Evolutionary conservation across 2,113 vertebrate genomes (phyloP).

Genomic region (Thinocorus orbignyianus): DNA sequence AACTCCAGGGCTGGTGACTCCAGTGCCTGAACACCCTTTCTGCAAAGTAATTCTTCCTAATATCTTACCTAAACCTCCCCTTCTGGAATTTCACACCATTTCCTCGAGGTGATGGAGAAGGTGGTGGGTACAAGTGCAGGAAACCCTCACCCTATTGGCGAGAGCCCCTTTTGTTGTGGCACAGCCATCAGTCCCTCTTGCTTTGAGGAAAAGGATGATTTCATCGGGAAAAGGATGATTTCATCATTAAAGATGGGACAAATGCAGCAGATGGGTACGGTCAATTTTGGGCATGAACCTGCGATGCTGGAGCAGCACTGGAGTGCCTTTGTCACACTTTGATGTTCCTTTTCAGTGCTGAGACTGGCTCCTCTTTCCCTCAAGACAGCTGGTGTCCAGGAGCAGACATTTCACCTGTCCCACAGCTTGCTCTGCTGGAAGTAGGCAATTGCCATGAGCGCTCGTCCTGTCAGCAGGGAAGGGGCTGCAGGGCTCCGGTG

Average conservation of each 20-base stretch:
- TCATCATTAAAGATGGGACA: too few relatives aligned
- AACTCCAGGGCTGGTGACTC: too few relatives aligned
- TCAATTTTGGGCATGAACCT: not conserved
- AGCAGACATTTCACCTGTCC: not conserved
- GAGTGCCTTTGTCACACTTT: not conserved
- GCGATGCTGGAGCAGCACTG: not conserved
- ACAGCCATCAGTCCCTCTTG: not conserved
- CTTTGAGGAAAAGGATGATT: not conserved
- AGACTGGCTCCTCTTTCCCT: not conserved
- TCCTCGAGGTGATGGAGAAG: not conserved
- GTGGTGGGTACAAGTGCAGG: too few relatives aligned
- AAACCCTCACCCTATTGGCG: not conserved
- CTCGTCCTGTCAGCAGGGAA: not conserved
- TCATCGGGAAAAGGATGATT: not conserved
- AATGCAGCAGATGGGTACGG: fast-evolving
- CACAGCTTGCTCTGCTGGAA: not conserved
- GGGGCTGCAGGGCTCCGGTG: fast-evolving
- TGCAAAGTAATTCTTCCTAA: too few relatives aligned
- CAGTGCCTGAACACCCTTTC: too few relatives aligned
- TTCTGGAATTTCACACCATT: too few relatives aligned
- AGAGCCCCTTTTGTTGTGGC: not conserved
- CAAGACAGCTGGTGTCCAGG: not conserved
- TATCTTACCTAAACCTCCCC: too few relatives aligned
- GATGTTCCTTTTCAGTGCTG: not conserved
- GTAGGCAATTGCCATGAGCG: not conserved